phyloP scores from a whole-genome alignment of 2,888 invertebrate genomes.

The Plagodis pulveraria region DNA sequence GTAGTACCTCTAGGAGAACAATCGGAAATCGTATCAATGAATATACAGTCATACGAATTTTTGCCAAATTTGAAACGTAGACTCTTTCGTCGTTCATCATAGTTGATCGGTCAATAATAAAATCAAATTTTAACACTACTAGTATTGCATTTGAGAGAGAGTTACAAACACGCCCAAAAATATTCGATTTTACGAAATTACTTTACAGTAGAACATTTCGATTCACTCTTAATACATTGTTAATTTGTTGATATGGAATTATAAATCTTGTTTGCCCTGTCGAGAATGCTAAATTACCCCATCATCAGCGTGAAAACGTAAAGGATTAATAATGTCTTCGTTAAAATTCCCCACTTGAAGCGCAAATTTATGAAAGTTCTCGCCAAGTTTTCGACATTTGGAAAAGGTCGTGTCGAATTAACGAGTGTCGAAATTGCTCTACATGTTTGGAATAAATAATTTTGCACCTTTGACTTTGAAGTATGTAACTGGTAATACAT shows the following conservation, averaged over 20 bases:
- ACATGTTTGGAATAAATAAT: slow-evolving; percentile 10
- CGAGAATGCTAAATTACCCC: slow-evolving; percentile 17
- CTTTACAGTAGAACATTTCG: neutral
- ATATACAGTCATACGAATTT: too few relatives aligned
- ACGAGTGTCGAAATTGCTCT: slow-evolving; percentile 17
- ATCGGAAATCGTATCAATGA: too few relatives aligned
- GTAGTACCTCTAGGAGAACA: too few relatives aligned
- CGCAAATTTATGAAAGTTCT: slow-evolving; percentile 31
- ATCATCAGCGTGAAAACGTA: slow-evolving; percentile 8
- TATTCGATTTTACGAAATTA: too few relatives aligned
- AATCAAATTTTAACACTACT: too few relatives aligned
- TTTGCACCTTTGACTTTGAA: too few relatives aligned
- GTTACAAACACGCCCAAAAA: too few relatives aligned
- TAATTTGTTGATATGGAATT: slow-evolving; percentile 8
- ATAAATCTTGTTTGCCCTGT: slow-evolving; percentile 21
- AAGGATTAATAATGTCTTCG: slow-evolving; percentile 42
- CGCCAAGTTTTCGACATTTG: slow-evolving; percentile 40
- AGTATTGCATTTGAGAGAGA: too few relatives aligned
- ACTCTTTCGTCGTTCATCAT: too few relatives aligned
- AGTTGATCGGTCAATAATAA: too few relatives aligned
- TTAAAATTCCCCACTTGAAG: slow-evolving; percentile 45
- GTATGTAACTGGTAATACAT: too few relatives aligned
- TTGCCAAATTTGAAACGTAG: too few relatives aligned
- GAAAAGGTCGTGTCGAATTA: slow-evolving; percentile 39
- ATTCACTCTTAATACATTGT: slow-evolving; percentile 11